phyloP scores from a whole-genome alignment of 2,797 vertebrate genomes.

The Crocidura indochinensis region DNA sequence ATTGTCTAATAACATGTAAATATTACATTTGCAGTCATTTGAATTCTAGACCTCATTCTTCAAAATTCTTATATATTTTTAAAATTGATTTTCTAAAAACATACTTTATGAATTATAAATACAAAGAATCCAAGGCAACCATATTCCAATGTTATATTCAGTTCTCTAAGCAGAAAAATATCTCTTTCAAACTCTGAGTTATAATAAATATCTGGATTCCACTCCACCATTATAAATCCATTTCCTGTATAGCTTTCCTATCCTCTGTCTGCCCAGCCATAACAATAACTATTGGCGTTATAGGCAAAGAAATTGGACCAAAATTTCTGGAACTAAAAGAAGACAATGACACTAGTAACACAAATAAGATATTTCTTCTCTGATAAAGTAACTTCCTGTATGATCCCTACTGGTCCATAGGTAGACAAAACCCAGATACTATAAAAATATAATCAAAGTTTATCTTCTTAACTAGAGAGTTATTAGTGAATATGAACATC shows the following conservation, averaged over 20 bases:
- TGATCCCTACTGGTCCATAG: background rate
- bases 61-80: conserved; percentile 1
- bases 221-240: background rate
- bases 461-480: background rate
- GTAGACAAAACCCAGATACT: conserved; percentile 22
- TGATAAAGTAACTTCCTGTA: background rate
- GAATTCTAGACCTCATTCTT: background rate
- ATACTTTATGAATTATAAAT: conserved; percentile 11
- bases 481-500: background rate
- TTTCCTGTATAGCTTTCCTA: background rate
- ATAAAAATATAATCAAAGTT: background rate
- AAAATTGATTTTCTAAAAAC: conserved; percentile 23
- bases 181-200: background rate
- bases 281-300: background rate
- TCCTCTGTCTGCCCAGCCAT: background rate
- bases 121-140: background rate
- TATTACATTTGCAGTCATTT: background rate
- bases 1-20: conserved; percentile 41
- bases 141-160: conserved; percentile 31
- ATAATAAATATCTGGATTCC: conserved; percentile 42
- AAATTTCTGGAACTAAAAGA: background rate
- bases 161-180: conserved; percentile 31
- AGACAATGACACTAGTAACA: no score
- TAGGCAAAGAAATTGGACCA: conserved; percentile 31
- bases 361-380: background rate